These are phyloP conservation scores for Aphidoletes aphidimyza DNA, from an alignment of 2,888 invertebrate species.

Conservation along the genomic window DNA sequence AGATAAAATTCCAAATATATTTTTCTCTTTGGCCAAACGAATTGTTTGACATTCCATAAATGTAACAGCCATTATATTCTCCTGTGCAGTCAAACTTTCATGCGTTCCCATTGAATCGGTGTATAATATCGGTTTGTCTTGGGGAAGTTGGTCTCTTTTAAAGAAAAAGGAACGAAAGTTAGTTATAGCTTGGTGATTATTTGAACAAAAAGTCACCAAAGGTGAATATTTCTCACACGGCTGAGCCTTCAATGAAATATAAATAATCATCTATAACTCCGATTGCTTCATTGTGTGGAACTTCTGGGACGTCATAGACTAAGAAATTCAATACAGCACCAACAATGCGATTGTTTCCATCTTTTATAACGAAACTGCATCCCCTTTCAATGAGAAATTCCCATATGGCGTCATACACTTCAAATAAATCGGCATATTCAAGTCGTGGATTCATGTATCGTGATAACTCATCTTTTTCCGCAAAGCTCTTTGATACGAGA, in stretches of 20 bases:
- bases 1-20: constrained; percentile 82
- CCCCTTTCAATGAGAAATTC: constrained; percentile 73
- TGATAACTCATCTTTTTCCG: constrained; percentile 86
- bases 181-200: not conserved
- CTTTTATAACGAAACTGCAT: constrained; percentile 78
- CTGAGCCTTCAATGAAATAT: constrained; percentile 79
- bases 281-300: constrained; percentile 74
- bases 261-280: constrained; percentile 81
- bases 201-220: constrained; percentile 57
- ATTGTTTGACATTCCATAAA: constrained; percentile 82
- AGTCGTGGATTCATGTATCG: constrained; percentile 80
- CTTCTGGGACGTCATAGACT: constrained; percentile 81
- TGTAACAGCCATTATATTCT: constrained; percentile 82
- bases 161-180: not conserved
- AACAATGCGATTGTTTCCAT: constrained; percentile 69
- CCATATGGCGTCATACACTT: constrained; percentile 78
- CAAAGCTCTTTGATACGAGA: constrained; percentile 86
- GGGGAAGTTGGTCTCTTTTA: not conserved
- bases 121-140: constrained; percentile 71
- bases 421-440: constrained; percentile 74
- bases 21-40: constrained; percentile 72
- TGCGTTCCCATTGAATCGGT: constrained; percentile 90
- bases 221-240: too few relatives aligned
- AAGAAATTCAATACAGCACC: constrained; percentile 85
- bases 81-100: constrained; percentile 72